A percentile compares a stretch with the other conserved stretches of the same genome.
Conservation (phyloP, 2,888 invertebrate species). For the Agriopis marginaria region DNA sequence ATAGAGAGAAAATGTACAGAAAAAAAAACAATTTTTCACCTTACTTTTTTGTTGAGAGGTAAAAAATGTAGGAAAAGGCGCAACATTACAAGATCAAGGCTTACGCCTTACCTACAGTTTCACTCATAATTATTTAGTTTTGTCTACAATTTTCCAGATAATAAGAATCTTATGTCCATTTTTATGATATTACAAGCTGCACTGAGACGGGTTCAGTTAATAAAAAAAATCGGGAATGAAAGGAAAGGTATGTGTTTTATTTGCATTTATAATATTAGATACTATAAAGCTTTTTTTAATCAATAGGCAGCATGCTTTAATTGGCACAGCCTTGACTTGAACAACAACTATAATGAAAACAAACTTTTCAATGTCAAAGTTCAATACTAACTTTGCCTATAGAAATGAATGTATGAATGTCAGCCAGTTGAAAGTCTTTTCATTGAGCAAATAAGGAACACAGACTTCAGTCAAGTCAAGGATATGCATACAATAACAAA, state of each 20-base stretch:
- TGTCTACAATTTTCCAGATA: too few species aligned
- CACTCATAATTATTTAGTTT: too few species aligned
- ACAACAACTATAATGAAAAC: not conserved
- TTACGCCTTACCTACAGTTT: too few species aligned
- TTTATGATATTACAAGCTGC: too few species aligned
- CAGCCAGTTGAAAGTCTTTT: conserved; percentile 35
- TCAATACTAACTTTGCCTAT: conserved; percentile 1
- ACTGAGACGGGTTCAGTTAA: too few species aligned
- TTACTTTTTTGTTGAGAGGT: too few species aligned
- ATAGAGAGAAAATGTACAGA: too few species aligned
- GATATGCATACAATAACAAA: conserved; percentile 27
- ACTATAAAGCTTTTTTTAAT: not conserved
- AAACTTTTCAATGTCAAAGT: not conserved
- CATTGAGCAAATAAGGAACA: conserved; percentile 37
- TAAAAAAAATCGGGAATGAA: not conserved
- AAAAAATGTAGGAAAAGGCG: too few species aligned
- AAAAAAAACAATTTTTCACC: too few species aligned
- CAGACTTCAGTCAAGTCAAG: conserved; percentile 37
- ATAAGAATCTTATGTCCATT: too few species aligned
- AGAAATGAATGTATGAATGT: conserved; percentile 13
- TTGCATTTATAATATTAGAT: not conserved
- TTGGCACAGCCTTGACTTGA: not conserved
- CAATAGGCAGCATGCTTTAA: not conserved
- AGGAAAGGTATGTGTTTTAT: not conserved
- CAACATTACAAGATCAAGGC: too few species aligned